These are phyloP conservation scores for Tarsius wallacei DNA, from an alignment of 2,797 vertebrate genomes.

Conservation along the genomic window DNA sequence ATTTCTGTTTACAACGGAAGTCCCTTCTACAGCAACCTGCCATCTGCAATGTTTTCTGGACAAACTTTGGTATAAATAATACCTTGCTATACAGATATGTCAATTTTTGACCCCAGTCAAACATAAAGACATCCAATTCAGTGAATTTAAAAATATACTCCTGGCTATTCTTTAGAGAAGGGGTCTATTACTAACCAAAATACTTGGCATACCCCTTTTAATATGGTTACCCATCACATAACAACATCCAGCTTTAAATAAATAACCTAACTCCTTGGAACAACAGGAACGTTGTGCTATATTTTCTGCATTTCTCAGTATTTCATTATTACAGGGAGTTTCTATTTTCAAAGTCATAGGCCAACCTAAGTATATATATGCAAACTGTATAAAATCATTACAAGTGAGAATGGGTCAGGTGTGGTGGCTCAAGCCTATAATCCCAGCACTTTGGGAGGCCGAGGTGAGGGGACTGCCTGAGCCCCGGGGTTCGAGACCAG, in stretches of 20 bases:
- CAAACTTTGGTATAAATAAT: constrained; percentile 29
- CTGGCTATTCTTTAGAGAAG: constrained; percentile 19
- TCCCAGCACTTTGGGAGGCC: too few relatives aligned
- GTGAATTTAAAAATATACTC: constrained; percentile 25
- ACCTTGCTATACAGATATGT: not conserved
- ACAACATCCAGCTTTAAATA: constrained; percentile 36
- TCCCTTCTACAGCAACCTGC: not conserved
- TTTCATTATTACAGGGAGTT: constrained; percentile 29
- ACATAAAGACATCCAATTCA: constrained; percentile 7
- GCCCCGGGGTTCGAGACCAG: too few relatives aligned
- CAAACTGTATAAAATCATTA: constrained; percentile 51
- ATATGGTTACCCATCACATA: not conserved
- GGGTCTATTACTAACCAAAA: constrained; percentile 19
- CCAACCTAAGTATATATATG: not conserved
- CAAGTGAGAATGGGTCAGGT: constrained; percentile 11
- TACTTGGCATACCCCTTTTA: constrained; percentile 14
- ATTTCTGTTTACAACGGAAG: constrained; percentile 32
- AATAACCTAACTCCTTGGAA: not conserved
- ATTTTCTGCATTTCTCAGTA: constrained; percentile 58
- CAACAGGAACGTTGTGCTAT: not conserved
- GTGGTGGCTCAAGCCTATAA: too few relatives aligned
- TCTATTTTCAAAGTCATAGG: constrained; percentile 48
- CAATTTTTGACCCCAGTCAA: not conserved
- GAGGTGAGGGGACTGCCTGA: too few relatives aligned
- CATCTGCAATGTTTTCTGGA: constrained; percentile 39